phyloP scores from a whole-genome alignment of 2,797 vertebrate genomes.

The Cyclura pinguis region DNA sequence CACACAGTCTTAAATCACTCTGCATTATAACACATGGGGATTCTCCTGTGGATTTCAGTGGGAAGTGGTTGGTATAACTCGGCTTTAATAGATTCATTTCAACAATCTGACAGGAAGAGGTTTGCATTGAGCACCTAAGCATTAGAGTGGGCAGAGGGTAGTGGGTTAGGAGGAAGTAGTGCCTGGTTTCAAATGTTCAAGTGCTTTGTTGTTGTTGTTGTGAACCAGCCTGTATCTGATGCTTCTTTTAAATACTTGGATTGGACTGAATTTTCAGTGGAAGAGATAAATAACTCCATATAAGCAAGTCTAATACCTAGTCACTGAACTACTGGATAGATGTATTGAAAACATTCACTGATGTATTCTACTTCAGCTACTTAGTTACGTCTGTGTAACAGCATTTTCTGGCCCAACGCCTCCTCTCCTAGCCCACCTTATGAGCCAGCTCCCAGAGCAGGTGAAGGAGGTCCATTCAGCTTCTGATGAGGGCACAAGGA shows the following conservation, averaged over 20 bases:
- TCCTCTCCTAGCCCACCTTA: too few species aligned
- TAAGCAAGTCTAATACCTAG: background rate
- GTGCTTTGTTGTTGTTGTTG: background rate
- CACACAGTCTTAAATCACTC: background rate
- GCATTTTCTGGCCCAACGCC: too few species aligned
- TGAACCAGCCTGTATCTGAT: background rate
- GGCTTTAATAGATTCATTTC: constrained; percentile 52
- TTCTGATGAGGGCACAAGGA: too few species aligned
- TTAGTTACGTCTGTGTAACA: too few species aligned
- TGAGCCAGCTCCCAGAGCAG: too few species aligned
- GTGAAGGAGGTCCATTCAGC: too few species aligned
- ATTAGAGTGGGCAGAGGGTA: background rate
- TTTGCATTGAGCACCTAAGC: background rate
- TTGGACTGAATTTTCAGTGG: background rate
- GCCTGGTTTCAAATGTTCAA: background rate
- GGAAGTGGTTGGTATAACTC: background rate
- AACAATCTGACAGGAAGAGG: constrained; percentile 51
- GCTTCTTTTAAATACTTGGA: background rate
- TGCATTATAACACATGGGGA: background rate
- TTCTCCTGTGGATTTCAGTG: background rate
- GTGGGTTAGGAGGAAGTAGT: background rate
- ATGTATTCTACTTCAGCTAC: too few species aligned
- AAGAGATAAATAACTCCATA: background rate
- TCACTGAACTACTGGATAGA: background rate
- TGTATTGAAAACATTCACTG: too few species aligned